Percentiles rank a stretch among this genome's conserved stretches.
Conservation (phyloP, 2,888 invertebrate species). For the Xanthorhoe spadicearia region DNA sequence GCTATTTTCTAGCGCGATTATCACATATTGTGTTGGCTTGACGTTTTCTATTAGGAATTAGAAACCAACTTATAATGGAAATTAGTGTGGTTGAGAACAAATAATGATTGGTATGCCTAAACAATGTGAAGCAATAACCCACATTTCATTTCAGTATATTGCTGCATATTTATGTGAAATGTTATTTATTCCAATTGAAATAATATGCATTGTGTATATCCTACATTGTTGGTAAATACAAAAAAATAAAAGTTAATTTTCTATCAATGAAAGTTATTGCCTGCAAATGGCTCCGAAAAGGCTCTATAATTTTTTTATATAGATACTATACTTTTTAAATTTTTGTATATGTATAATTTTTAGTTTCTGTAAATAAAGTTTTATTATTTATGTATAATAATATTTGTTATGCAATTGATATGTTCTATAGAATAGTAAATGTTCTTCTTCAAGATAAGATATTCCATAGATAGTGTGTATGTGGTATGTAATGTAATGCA, state of each 20-base stretch:
- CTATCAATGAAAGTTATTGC: not conserved
- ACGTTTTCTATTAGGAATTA: slow-evolving; percentile 35
- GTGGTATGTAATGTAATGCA: slow-evolving; percentile 18
- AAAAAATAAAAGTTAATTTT: not conserved
- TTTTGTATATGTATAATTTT: too few relatives aligned
- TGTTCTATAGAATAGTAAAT: too few relatives aligned
- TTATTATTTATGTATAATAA: too few relatives aligned
- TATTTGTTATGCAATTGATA: too few relatives aligned
- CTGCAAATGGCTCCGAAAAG: not conserved
- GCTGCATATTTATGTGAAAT: slow-evolving; percentile 3
- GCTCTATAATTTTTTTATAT: not conserved
- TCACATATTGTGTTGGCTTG: slow-evolving; percentile 33
- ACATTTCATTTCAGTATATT: slow-evolving; percentile 13
- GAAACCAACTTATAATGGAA: slow-evolving; percentile 25
- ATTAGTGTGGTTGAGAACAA: slow-evolving; percentile 17
- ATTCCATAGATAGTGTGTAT: not conserved
- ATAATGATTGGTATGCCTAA: slow-evolving; percentile 18
- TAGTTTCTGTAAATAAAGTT: too few relatives aligned
- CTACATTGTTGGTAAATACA: not conserved
- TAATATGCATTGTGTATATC: not conserved
- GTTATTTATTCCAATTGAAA: slow-evolving; percentile 1
- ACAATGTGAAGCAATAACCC: slow-evolving; percentile 15
- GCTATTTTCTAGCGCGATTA: slow-evolving; percentile 34
- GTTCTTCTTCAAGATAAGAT: not conserved
- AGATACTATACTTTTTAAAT: too few relatives aligned